A percentile compares a stretch with the other conserved stretches of the same genome.
Conservation (phyloP, 2,113 vertebrate species). For the Parotia lawesii region DNA sequence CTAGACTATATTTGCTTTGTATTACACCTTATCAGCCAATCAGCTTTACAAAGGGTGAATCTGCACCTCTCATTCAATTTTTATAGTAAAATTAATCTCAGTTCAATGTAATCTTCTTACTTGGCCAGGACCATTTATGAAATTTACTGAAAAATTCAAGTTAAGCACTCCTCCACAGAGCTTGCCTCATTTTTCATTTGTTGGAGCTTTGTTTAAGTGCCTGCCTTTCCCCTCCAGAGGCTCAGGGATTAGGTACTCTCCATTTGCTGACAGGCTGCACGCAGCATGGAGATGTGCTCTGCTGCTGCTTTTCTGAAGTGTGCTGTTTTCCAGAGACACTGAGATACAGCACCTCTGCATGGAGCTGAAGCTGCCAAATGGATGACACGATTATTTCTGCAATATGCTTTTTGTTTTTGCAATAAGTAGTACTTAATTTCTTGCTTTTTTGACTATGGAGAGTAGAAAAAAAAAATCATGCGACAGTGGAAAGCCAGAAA, state of each 20-base stretch:
- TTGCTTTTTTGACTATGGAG: neutral
- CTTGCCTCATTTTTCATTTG: neutral
- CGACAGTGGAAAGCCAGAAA: neutral
- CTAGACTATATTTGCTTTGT: neutral
- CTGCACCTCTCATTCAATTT: neutral
- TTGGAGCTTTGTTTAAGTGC: neutral
- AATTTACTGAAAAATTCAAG: neutral
- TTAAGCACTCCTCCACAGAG: neutral
- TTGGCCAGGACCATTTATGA: neutral
- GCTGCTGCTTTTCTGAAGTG: neutral
- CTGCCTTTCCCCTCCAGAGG: neutral
- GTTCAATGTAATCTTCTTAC: neutral
- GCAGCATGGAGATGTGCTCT: accelerated
- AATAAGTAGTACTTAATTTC: neutral
- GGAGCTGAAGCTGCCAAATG: neutral
- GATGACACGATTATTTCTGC: neutral
- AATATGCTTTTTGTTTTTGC: too few species aligned
- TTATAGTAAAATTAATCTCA: neutral
- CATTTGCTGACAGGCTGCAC: neutral
- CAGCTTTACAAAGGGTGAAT: neutral
- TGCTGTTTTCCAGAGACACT: neutral
- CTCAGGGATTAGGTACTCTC: neutral
- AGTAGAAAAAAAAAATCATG: neutral
- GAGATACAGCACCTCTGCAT: neutral
- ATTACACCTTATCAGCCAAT: neutral